Evolutionary conservation across 2,888 invertebrate genomes (phyloP), one percentile per base, ranked within the genome.

Genomic region (Nasonia oneida): DNA sequence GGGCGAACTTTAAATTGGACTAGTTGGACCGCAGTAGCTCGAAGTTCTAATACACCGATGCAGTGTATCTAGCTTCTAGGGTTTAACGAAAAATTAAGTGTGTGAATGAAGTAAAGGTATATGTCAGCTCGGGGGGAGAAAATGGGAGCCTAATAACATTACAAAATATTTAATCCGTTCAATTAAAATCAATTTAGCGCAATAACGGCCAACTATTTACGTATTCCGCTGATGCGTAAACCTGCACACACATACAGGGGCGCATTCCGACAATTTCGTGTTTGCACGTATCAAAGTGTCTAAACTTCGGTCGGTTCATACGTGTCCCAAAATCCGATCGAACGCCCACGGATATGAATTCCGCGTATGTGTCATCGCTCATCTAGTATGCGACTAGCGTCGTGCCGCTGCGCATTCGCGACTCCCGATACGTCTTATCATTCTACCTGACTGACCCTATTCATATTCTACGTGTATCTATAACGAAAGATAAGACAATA

Each of bases 321-420:
- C 67, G 33, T 67, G 67, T 33, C 29, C 33, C 29, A 67, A 67
- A 67, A 67, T 67, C 67, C 67, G 33, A 67, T 67, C 67, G 67
- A 67, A 33, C 15, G 23, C 67, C 14, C 33, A 29, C 67, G 33
- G 1, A 29, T 67, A 67, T 33, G 67, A 29, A 67, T 67, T 67
- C 29, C n/a, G 18, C n/a, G 57, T n/a, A 61, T 67, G 29, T 67
- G 67, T 67, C 67, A 67, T 33, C 33, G 33, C 57, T 61, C 57
- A 61, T 61, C 57, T 61, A n/a, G 67, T 67, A 33, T 67, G 67
- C 67, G 12, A 14, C 12, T 67, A 12, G 0, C 67, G 67, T 67
- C n/a, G 14, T 67, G 3, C 29, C 67, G 33, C 10, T 29, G 29
- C 33, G 67, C 67, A 33, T 67, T 29, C 67, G 67, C 67, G 67